Evolutionary conservation across 1,140 invertebrate genomes (phyloP), one percentile per base, ranked within the genome.

Genomic region (Contarinia nasturtii): DNA sequence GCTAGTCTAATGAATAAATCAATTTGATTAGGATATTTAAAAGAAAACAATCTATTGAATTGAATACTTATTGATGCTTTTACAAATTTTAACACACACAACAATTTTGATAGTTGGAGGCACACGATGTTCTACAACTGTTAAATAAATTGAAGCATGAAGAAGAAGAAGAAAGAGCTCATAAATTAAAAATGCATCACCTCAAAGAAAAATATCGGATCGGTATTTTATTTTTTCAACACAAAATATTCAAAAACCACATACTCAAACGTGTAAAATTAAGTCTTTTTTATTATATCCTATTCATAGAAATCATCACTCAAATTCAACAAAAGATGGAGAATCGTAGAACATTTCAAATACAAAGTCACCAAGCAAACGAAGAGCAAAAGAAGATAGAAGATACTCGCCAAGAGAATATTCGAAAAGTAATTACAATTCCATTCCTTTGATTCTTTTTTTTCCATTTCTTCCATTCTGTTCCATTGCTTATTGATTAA

Each of bases 341-440:
- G 17, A 38, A 5, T 18, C 17, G 17, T 38, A 38, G 12, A 12
- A 38, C 17, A 3, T 7, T 7, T 14, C 14, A 38, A 38, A 18
- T 38, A 3, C 2, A 38, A 38, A 18, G 17, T 38, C 22, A 53
- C 58, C 18, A 63, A 63, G 14, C 3, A 27, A 5, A 27, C 10
- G 36, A 72, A 74, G 52, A 68, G 75, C 45, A 78, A 76, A 52
- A 73, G 77, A 55, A 64, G 58, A 33, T 66, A 76, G 53, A 67
- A 67, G 17, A 74, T 75, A 5, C 4, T 27, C 19, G 19, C 7
- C 19, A 20, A 20, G n/a, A 44, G 12, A 18, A 17, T 19, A 66
- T 71, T 37, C 59, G 68, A 56, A 65, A 64, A n/a, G n/a, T n/a
- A n/a, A n/a, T n/a, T n/a, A n/a, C n/a, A n/a, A n/a, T n/a, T n/a